Conservation (phyloP, 2,888 invertebrate genomes). For the Synanthedon vespiformis region DNA sequence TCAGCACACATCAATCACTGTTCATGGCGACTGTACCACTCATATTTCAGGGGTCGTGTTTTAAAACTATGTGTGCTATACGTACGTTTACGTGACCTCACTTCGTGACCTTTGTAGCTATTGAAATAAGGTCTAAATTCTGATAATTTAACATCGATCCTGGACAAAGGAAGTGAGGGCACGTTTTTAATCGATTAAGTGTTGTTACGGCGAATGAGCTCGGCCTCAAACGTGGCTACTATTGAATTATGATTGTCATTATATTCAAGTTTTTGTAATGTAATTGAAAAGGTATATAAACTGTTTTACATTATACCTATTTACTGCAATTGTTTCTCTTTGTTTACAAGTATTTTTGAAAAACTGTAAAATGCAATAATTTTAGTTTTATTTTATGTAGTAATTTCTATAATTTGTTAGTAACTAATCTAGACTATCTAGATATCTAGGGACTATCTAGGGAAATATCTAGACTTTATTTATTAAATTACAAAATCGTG, state of each 20-base stretch:
- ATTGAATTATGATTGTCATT: background rate
- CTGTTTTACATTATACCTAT: background rate
- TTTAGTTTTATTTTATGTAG: too few relatives aligned
- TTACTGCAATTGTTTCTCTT: background rate
- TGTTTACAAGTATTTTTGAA: background rate
- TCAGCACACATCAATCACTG: constrained; percentile 65
- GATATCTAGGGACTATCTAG: too few relatives aligned
- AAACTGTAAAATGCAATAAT: too few relatives aligned
- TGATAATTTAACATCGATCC: constrained; percentile 5
- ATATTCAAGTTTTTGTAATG: background rate
- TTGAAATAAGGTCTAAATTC: constrained; percentile 22
- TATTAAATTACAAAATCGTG: too few relatives aligned
- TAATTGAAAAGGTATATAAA: too few relatives aligned
- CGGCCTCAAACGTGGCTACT: constrained; percentile 2
- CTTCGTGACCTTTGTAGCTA: constrained; percentile 17
- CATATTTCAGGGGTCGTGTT: constrained; percentile 51
- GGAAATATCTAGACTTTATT: too few relatives aligned
- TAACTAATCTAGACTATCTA: too few relatives aligned
- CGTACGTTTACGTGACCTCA: constrained; percentile 4
- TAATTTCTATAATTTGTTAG: too few relatives aligned
- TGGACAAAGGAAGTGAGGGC: constrained; percentile 21
- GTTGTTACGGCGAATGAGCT: constrained; percentile 31
- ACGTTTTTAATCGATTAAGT: constrained; percentile 56
- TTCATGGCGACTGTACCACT: constrained; percentile 55
- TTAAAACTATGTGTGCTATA: constrained; percentile 10